Evolutionary conservation across 2,113 vertebrate genomes (phyloP).

Genomic region (Saccopteryx bilineata): DNA sequence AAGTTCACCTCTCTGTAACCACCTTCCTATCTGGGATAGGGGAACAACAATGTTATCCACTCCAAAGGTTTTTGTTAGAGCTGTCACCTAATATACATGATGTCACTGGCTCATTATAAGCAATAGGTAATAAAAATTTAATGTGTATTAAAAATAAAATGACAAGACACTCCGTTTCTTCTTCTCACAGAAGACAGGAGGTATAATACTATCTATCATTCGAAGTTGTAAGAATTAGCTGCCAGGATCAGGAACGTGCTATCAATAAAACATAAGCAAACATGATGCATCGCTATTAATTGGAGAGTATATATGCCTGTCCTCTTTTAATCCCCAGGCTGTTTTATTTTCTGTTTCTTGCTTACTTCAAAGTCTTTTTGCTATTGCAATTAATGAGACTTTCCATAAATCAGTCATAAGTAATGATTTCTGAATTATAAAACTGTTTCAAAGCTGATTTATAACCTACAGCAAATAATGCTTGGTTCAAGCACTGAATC

Average conservation of each 20-base stretch:
- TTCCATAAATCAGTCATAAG: slow-evolving; percentile 84
- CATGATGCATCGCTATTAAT: neutral
- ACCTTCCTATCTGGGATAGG: neutral
- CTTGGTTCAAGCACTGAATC: slow-evolving; percentile 75
- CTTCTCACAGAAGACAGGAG: neutral
- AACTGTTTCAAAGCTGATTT: slow-evolving; percentile 83
- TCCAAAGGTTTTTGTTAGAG: neutral
- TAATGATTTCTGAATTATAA: slow-evolving; percentile 85
- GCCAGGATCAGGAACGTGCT: neutral
- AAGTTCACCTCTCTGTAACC: neutral
- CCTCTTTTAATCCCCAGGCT: neutral
- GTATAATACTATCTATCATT: neutral
- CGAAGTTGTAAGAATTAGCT: neutral
- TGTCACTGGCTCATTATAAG: neutral
- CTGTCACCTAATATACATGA: neutral
- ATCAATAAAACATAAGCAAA: neutral
- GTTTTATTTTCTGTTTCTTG: slow-evolving; percentile 82
- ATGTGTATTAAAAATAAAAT: slow-evolving; percentile 10
- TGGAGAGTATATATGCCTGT: neutral
- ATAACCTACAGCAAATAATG: slow-evolving; percentile 78
- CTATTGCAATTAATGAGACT: slow-evolving; percentile 86
- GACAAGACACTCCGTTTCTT: neutral
- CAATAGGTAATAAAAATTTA: neutral
- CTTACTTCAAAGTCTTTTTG: slow-evolving; percentile 82
- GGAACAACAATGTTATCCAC: neutral